A percentile compares a stretch with the other conserved stretches of the same genome.
Evolutionary conservation across 1,140 invertebrate species (phyloP).

Genomic region (Notospermus geniculatus): DNA sequence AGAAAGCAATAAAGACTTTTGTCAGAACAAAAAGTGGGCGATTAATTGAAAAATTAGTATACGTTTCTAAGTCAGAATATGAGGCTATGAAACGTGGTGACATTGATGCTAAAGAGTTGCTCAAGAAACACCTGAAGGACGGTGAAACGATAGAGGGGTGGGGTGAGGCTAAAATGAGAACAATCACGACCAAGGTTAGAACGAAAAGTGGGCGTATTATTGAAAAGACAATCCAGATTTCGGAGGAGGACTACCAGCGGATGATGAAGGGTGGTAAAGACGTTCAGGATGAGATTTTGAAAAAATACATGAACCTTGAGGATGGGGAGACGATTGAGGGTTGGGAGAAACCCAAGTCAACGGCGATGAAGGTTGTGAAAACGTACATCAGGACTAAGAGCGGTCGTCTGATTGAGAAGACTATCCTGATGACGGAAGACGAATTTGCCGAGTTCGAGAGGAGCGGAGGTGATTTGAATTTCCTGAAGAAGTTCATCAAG

Average conservation of each 20-base stretch:
- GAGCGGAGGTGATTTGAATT: constrained; percentile 46
- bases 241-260: constrained; percentile 50
- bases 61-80: constrained; percentile 51
- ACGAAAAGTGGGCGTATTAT: constrained; percentile 52
- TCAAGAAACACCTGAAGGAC: constrained; percentile 44
- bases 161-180: constrained; percentile 52
- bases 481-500: constrained; percentile 49
- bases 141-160: constrained; percentile 49
- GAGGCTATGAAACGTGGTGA: constrained; percentile 45
- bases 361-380: constrained; percentile 50
- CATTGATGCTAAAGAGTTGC: constrained; percentile 38
- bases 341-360: constrained; percentile 38
- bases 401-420: constrained; percentile 49
- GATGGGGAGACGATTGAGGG: constrained; percentile 43
- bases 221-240: constrained; percentile 51
- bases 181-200: constrained; percentile 50
- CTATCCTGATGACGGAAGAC: constrained; percentile 51
- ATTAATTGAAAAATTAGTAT: constrained; percentile 49
- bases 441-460: constrained; percentile 48
- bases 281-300: constrained; percentile 37
- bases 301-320: constrained; percentile 43
- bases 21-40: constrained; percentile 52
- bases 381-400: constrained; percentile 50
- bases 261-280: constrained; percentile 38
- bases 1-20: constrained; percentile 51